Base-by-base conservation (phyloP, 1,140 invertebrate genomes). In the Lamellibrachia luymesi region DNA sequence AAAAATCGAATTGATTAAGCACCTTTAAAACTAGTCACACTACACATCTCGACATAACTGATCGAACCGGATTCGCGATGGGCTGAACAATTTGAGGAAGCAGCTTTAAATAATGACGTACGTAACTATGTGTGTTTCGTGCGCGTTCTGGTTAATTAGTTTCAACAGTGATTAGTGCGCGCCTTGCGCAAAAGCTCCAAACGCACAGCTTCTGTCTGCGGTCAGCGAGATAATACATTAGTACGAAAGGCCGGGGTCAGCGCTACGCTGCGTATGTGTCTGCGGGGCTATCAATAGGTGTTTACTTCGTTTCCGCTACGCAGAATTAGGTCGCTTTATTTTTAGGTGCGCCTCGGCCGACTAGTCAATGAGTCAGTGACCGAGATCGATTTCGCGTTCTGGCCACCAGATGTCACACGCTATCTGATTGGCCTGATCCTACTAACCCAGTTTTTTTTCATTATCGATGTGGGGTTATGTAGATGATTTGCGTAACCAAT, bases 251-350 rank as follows among this genome's bases (percentile, higher is more conserved):
- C 64, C 64, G 64, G 13, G 64, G 64, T 80, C 64, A 80, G 64
- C 64, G 64, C 64, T 80, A 80, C 64, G 64, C 64, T 2, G 64
- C 64, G 64, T 80, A 80, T 80, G 64, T 17, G 17, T 80, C 64
- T 80, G 64, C 25, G 64, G 1, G 64, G 64, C 64, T 80, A 80
- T 80, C 64, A 80, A 80, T 80, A 80, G 64, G 64, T 80, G 64
- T 80, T 80, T 80, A 80, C 64, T 80, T 80, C 64, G 64, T 80
- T 80, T 80, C 64, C 64, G 64, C 64, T 80, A 80, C 64, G 64
- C 64, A 80, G 64, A 80, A 80, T 80, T 80, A 80, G 64, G 64
- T 80, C 64, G 64, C 64, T 80, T 80, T 80, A 80, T 80, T 80
- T 80, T 80, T 80, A 80, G 64, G 64, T 80, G 64, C 64, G 64